These are phyloP conservation scores for Pegoplata infirma DNA, from an alignment of 2,888 invertebrate species.

Conservation along the genomic window DNA sequence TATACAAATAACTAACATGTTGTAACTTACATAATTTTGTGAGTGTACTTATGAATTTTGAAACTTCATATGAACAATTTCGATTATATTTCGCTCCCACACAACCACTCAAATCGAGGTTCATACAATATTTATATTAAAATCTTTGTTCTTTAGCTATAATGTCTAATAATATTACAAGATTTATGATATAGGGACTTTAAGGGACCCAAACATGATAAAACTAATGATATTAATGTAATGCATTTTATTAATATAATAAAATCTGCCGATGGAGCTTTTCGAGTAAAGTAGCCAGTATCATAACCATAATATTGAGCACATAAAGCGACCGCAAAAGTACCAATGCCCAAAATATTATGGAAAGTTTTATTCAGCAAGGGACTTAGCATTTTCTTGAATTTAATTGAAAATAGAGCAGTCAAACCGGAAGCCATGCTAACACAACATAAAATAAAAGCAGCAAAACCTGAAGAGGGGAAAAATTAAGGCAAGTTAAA, in stretches of 20 bases:
- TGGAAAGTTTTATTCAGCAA: constrained; percentile 74
- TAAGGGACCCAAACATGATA: constrained; percentile 71
- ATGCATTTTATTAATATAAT: constrained; percentile 71
- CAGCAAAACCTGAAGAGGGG: constrained; percentile 69
- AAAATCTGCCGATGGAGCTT: constrained; percentile 66
- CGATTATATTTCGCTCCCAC: too few species aligned
- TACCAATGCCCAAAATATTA: constrained; percentile 71
- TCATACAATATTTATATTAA: too few species aligned
- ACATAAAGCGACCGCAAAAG: constrained; percentile 72
- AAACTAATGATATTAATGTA: constrained; percentile 70
- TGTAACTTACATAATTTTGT: too few species aligned
- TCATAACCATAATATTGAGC: constrained; percentile 75
- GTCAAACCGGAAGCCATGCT: constrained; percentile 72
- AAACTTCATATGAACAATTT: too few species aligned
- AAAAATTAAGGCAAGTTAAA: constrained; percentile 6
- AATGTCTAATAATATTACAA: constrained; percentile 65
- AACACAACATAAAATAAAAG: constrained; percentile 72
- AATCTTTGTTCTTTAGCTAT: too few species aligned
- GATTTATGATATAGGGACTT: constrained; percentile 69
- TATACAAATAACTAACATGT: too few species aligned
- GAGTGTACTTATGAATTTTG: too few species aligned
- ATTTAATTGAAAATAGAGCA: constrained; percentile 70
- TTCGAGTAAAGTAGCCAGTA: constrained; percentile 71
- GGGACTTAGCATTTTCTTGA: constrained; percentile 70
- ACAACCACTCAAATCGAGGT: too few species aligned